A percentile compares a stretch with the other conserved stretches of the same genome.
phyloP scores from a whole-genome alignment of 2,113 vertebrate species.

The Ciconia boyciana region DNA sequence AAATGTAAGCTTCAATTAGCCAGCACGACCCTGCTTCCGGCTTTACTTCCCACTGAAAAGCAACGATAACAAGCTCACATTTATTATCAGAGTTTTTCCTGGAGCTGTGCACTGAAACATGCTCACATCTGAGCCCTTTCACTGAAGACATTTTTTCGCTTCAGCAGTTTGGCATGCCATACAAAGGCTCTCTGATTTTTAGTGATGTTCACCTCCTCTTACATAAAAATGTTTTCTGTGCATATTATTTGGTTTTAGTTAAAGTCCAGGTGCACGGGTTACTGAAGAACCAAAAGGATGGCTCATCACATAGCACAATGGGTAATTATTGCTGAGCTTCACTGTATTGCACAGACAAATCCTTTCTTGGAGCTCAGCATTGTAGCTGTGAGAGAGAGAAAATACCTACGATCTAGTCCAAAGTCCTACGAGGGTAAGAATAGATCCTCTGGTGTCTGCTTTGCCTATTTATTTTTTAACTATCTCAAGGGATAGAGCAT shows the following conservation, averaged over 20 bases:
- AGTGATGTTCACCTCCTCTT: conserved; percentile 74
- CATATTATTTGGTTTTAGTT: conserved; percentile 64
- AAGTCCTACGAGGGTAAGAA: background rate
- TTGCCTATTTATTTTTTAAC: conserved; percentile 21
- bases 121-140: conserved; percentile 75
- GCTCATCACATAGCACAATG: conserved; percentile 61
- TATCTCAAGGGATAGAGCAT: background rate
- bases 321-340: conserved; percentile 53
- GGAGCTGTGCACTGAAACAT: conserved; percentile 70
- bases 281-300: conserved; percentile 51
- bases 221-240: conserved; percentile 79
- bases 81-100: conserved; percentile 69
- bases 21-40: conserved; percentile 68
- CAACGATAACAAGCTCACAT: conserved; percentile 75
- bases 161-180: conserved; percentile 78
- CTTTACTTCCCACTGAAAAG: conserved; percentile 72
- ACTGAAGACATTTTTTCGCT: conserved; percentile 70
- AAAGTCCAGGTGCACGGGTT: conserved; percentile 70
- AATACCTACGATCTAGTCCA: conserved; percentile 15
- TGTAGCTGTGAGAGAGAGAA: conserved; percentile 15
- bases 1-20: conserved; percentile 78
- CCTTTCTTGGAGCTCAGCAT: conserved; percentile 47
- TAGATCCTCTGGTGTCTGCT: background rate
- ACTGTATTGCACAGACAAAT: conserved; percentile 24
- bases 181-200: conserved; percentile 82